Evolutionary conservation across 2,797 vertebrate genomes (phyloP), one percentile per base, ranked within the genome.

Genomic region (Neosilurus mollespiculum): DNA sequence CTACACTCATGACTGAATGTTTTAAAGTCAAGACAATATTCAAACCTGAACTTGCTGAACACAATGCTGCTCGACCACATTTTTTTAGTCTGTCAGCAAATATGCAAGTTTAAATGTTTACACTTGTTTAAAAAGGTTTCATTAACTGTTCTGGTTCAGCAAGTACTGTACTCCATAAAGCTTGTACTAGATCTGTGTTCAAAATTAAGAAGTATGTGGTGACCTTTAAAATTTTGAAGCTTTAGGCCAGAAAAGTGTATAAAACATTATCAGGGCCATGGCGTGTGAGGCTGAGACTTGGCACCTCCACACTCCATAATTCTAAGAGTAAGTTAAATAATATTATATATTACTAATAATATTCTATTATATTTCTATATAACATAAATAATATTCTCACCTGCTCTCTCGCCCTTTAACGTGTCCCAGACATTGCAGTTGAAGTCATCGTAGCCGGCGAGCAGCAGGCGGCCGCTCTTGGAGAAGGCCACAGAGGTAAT

Each of bases 341-440:
- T 30, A 30, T 30, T 30, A 30, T 30, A 30, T 30, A 30, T 30
- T 30, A 30, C 2, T 30, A 30, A 30, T 30, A 30, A 30, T 30
- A 30, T 30, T 30, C 30, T 30, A 30, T 30, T 2, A 30, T 30
- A 30, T 30, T 30, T 30, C 30, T 30, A 30, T 30, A 30, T 30
- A 79, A 16, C 2, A 34, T 2, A 56, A 67, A 65, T 2, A 18
- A 53, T 37, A 15, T 10, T 81, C 93, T 91, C 18, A 96, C 96
- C 96, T 91, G 95, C 94, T 79, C 95, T 91, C 80, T 96, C 95
- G 54, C 95, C 96, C 85, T 96, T 97, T 76, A 97, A 92, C 0
- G 94, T 95, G 83, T 96, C 96, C 96, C 96, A 96, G 1, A 96
- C 95, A 0, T 96, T 96, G 91, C 96, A 96, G 86, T 96, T 97